A percentile compares a stretch with the other conserved stretches of the same genome.
Evolutionary conservation across 2,113 vertebrate genomes (phyloP).

Genomic region (Chloropsis hardwickii): DNA sequence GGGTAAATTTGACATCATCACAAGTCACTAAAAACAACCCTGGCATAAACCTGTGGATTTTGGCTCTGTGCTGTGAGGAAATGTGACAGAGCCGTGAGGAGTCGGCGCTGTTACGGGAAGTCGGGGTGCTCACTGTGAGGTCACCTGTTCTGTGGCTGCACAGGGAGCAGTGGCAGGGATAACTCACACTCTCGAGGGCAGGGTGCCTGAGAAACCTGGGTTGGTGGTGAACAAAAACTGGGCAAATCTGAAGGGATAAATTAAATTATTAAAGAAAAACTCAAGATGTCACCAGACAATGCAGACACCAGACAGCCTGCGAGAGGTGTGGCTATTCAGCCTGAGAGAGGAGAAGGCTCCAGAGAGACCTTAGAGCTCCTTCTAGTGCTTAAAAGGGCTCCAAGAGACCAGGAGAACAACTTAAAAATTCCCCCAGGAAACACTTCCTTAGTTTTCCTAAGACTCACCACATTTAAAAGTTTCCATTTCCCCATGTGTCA

Average conservation of each 20-base stretch:
- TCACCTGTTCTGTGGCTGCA: background rate
- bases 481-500: background rate
- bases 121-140: background rate
- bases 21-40: background rate
- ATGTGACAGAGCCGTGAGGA: accelerated
- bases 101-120: accelerated
- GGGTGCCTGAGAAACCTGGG: background rate
- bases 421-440: background rate
- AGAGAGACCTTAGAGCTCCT: background rate
- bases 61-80: background rate
- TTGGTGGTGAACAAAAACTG: background rate
- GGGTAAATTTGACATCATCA: background rate
- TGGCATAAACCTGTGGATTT: accelerated
- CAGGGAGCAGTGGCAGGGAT: background rate
- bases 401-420: background rate
- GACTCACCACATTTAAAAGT: background rate
- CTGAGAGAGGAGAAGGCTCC: background rate
- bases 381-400: background rate
- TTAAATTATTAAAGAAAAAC: background rate
- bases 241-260: background rate
- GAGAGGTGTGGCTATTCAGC: background rate
- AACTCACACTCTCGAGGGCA: background rate
- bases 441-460: background rate
- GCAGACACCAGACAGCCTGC: background rate
- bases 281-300: background rate